A percentile compares a stretch with the other conserved stretches of the same genome.
Conservation (phyloP, 1,140 invertebrate species). For the Bilobella aurantiaca region DNA sequence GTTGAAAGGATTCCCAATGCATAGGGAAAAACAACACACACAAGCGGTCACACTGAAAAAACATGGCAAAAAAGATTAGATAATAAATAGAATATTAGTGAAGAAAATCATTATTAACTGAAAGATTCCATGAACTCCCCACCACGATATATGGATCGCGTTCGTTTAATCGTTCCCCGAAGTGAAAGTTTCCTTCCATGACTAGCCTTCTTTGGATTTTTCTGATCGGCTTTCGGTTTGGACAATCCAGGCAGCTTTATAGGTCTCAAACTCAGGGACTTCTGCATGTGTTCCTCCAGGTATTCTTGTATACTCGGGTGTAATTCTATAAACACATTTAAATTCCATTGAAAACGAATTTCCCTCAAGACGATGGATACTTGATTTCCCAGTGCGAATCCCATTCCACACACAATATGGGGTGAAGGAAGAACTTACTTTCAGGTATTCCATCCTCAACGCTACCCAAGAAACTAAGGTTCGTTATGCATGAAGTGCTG, state of each 20-base stretch:
- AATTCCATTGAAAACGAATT: slow-evolving; percentile 3
- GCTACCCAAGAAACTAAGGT: slow-evolving; percentile 84
- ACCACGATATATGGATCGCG: slow-evolving; percentile 59
- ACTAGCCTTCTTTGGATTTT: slow-evolving; percentile 6
- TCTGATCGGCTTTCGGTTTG: slow-evolving; percentile 4
- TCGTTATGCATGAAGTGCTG: slow-evolving; percentile 90
- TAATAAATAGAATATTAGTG: neutral
- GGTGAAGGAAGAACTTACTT: no score
- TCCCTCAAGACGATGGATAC: neutral
- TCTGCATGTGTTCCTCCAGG: slow-evolving; percentile 70
- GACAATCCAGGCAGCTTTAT: slow-evolving; percentile 5
- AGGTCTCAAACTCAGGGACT: slow-evolving; percentile 54
- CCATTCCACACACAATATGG: no score
- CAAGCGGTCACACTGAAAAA: no score
- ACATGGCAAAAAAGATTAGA: no score
- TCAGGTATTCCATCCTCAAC: slow-evolving; percentile 82
- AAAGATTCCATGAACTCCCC: slow-evolving; percentile 14
- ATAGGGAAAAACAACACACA: no score
- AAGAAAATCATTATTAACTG: neutral
- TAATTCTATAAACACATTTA: slow-evolving; percentile 52
- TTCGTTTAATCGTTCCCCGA: slow-evolving; percentile 74
- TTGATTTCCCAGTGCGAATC: no score
- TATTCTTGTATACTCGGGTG: slow-evolving; percentile 75
- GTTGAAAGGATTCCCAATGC: no score
- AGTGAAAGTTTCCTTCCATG: slow-evolving; percentile 54